Conservation (phyloP, 2,888 invertebrate species). For the Phragmatobia fuliginosa region DNA sequence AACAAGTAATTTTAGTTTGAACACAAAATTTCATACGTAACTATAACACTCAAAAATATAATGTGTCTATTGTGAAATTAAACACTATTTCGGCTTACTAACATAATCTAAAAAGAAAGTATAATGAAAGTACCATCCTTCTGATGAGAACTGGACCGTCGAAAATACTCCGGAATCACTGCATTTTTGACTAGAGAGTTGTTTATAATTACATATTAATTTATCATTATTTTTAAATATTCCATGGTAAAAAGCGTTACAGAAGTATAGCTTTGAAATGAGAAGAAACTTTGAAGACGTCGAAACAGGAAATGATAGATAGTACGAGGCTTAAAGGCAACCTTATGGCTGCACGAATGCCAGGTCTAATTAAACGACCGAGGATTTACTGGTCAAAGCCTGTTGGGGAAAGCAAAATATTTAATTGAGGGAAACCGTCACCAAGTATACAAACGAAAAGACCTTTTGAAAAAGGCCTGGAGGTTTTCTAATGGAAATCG, state of each 20-base stretch:
- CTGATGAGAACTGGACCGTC: neutral
- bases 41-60: neutral
- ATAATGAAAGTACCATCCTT: neutral
- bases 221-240: neutral
- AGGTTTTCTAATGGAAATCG: too few species aligned
- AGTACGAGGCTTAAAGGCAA: too few species aligned
- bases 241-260: too few species aligned
- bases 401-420: neutral
- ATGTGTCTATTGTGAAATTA: neutral
- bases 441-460: neutral
- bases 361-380: neutral
- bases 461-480: neutral
- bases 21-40: neutral
- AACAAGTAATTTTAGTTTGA: neutral
- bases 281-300: too few species aligned
- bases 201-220: neutral
- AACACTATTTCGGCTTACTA: neutral
- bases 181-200: conserved; percentile 1
- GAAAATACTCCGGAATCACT: neutral
- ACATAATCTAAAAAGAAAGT: conserved; percentile 2
- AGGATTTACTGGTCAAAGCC: neutral
- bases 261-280: too few species aligned
- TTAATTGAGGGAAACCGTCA: neutral
- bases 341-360: neutral
- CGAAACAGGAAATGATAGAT: too few species aligned